Percentiles rank a stretch among this genome's conserved stretches.
Evolutionary conservation across 2,113 vertebrate species (phyloP).

Genomic region (Phrynosoma blainvillii): DNA sequence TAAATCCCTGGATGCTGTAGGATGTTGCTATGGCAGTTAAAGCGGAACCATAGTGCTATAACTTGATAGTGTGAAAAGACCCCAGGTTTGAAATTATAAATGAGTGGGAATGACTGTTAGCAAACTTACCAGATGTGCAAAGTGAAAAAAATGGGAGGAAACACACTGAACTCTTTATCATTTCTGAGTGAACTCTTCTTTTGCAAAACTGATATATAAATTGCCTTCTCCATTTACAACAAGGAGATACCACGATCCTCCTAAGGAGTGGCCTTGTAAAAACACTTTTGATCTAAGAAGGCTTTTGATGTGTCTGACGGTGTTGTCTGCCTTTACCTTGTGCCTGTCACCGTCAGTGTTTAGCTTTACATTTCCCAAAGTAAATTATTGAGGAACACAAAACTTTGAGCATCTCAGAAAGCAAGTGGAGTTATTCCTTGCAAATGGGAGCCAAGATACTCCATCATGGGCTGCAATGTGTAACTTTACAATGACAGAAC

Average conservation of each 20-base stretch:
- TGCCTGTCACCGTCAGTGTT: background rate
- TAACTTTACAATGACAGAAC: no score
- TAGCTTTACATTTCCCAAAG: background rate
- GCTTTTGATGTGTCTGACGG: conserved; percentile 21
- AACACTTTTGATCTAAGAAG: conserved; percentile 24
- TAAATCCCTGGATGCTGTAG: no score
- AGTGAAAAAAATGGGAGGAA: background rate
- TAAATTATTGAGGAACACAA: background rate
- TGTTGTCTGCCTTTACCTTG: background rate
- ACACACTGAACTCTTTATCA: conserved; percentile 5
- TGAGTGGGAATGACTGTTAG: background rate
- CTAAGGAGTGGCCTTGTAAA: conserved; percentile 23
- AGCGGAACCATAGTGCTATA: no score
- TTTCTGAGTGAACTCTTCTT: background rate
- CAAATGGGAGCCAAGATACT: no score
- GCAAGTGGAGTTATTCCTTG: background rate
- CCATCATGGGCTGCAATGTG: no score
- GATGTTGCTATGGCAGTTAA: no score
- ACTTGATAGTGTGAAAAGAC: no score
- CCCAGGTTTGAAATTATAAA: no score
- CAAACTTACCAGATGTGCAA: background rate
- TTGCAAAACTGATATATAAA: background rate
- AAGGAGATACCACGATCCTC: background rate
- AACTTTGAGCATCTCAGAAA: background rate
- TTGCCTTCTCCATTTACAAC: background rate